Conservation (phyloP, 2,888 invertebrate genomes). For the Pandemis cinnamomeana region DNA sequence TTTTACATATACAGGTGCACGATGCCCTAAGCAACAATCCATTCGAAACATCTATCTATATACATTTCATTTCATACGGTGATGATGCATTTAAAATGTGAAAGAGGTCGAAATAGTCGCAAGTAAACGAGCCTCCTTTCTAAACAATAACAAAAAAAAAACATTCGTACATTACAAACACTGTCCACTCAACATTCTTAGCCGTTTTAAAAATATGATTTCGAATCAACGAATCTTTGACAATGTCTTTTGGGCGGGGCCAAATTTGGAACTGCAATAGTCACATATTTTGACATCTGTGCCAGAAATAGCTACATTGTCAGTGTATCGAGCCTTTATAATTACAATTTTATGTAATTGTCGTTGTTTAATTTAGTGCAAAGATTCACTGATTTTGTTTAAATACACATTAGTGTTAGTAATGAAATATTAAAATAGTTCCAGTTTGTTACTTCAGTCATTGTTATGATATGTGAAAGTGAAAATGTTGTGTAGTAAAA, state of each 20-base stretch:
- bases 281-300: neutral
- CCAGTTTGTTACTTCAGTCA: slow-evolving; percentile 1
- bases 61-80: slow-evolving; percentile 40
- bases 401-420: slow-evolving; percentile 35
- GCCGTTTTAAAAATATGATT: slow-evolving; percentile 54
- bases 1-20: neutral
- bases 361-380: neutral
- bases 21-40: slow-evolving; percentile 35
- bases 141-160: slow-evolving; percentile 52
- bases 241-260: slow-evolving; percentile 5
- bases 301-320: neutral
- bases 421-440: slow-evolving; percentile 51
- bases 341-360: neutral
- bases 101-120: slow-evolving; percentile 63
- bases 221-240: slow-evolving; percentile 62
- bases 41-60: slow-evolving; percentile 43
- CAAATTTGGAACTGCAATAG: neutral
- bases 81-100: slow-evolving; percentile 50
- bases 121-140: slow-evolving; percentile 60
- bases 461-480: slow-evolving; percentile 37
- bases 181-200: slow-evolving; percentile 82
- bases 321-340: neutral
- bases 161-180: slow-evolving; percentile 56
- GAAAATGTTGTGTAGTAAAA: slow-evolving; percentile 36
- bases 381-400: slow-evolving; percentile 45